Evolutionary conservation across 2,113 vertebrate species (phyloP), one percentile per base, ranked within the genome.

Genomic region (Nibea coibor): DNA sequence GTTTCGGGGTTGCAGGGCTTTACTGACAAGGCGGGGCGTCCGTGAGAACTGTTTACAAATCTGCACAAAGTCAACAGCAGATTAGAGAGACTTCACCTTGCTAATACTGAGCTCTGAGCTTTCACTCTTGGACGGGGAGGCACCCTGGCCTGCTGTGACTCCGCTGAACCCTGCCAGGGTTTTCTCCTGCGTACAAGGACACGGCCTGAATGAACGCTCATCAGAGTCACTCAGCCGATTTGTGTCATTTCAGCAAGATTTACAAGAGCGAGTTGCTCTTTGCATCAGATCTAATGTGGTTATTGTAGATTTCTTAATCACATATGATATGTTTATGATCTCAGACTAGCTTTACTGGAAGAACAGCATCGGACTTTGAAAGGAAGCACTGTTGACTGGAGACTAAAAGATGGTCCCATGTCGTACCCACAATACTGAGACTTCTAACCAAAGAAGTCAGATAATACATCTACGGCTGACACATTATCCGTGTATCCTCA

Each of bases 11-110:
- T 59, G 22, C 8, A 53, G 42, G 39, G 62, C 39, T 45, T 14
- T 42, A n/a, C 4, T 10, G 2, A 11, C 4, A 16, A 51, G 80
- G 73, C 16, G 50, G 47, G 59, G 71, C 67, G 67, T 82, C 35
- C 35, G 48, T 61, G 26, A 43, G 42, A 35, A 72, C 72, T 56
- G 73, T 77, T 85, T 77, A 78, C 75, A 88, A 90, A 91, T 91
- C 82, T 70, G 48, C 75, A 78, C 72, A 81, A 77, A 78, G 90
- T 87, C 91, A 90, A 75, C 50, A 78, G 56, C 79, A 89, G 88
- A 92, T 94, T 94, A 93, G 48, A 50, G 56, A 35, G 87, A 81
- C 42, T 87, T 91, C 84, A 81, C 89, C 78, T 56, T 76, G 74
- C 35, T 80, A 86, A 90, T 76, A 54, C 79, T 48, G 54, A 90